Evolutionary conservation across 2,888 invertebrate species (phyloP), one percentile per base, ranked within the genome.

Genomic region (Limnephilus lunatus): DNA sequence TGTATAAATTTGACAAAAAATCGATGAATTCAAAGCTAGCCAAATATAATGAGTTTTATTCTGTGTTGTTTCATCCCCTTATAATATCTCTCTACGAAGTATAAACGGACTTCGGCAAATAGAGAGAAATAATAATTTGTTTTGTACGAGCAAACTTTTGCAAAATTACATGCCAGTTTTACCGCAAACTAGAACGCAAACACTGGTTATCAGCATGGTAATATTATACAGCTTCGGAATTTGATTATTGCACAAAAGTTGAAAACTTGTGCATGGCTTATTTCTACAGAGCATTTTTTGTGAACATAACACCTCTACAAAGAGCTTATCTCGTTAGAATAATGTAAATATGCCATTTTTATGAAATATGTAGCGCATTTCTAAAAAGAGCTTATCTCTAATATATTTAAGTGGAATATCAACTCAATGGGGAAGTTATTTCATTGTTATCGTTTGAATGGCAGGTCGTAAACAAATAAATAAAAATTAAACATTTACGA

Each of bases 41-140:
- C 68, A 68, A 25, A 68, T 25, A 25, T 68, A 7, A 68, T n/a
- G n/a, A 68, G 68, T 68, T 68, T 68, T 68, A n/a, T 68, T 68
- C n/a, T 68, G 68, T 9, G 25, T 68, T 68, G n/a, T n/a, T 25
- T 68, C n/a, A 68, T n/a, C 68, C n/a, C 68, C 9, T 68, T 39
- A 39, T 39, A 3, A 25, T 68, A 68, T 68, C 25, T 25, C 9
- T 68, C 68, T 25, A n/a, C 9, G 2, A 19, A 19, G 68, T 25
- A 48, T 48, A 48, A 48, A n/a, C 68, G n/a, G 25, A 68, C 68
- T 2, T 68, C 68, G 25, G 68, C 25, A 68, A 68, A 68, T 68
- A 68, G 68, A 68, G 68, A 68, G 68, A 68, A 68, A 68, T n/a
- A 68, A 68, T n/a, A 68, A 68, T 68, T n/a, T 68, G 68, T 68